Percentiles rank a stretch among this genome's conserved stretches.
Evolutionary conservation across 2,888 invertebrate species (phyloP).

Genomic region (Cephalotes varians): DNA sequence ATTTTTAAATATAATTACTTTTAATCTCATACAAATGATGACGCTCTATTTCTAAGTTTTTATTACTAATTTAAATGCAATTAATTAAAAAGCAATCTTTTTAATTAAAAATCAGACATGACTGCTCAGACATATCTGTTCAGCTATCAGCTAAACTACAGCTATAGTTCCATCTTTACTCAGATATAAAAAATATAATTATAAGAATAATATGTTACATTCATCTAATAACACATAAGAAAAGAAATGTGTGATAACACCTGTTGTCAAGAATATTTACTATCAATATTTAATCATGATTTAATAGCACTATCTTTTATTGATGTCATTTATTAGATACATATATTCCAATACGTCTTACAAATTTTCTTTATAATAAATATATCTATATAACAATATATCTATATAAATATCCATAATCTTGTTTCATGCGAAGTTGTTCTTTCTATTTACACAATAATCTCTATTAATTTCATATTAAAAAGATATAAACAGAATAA

Average conservation of each 20-base stretch:
- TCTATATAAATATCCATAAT: neutral
- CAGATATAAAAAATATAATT: neutral
- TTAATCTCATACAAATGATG: neutral
- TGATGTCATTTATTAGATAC: neutral
- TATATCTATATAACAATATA: neutral
- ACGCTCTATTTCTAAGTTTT: neutral
- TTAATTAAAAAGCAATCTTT: neutral
- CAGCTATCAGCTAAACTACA: neutral
- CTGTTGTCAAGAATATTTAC: slow-evolving; percentile 26
- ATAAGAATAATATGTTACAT: neutral
- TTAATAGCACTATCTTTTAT: neutral
- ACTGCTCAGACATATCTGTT: too few species aligned
- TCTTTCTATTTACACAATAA: neutral
- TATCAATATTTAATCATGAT: slow-evolving; percentile 31
- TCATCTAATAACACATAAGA: neutral
- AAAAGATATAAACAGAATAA: neutral
- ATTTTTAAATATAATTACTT: neutral
- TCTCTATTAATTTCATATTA: neutral
- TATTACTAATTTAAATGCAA: neutral
- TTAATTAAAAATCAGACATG: slow-evolving; percentile 1
- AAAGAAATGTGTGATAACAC: slow-evolving; percentile 12
- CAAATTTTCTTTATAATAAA: neutral
- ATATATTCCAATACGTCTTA: neutral
- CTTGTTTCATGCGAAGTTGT: neutral
- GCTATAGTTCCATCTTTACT: neutral